Percentiles rank a stretch among this genome's conserved stretches.
phyloP scores from a whole-genome alignment of 1,140 invertebrate species.

The Drosophila arawakana region DNA sequence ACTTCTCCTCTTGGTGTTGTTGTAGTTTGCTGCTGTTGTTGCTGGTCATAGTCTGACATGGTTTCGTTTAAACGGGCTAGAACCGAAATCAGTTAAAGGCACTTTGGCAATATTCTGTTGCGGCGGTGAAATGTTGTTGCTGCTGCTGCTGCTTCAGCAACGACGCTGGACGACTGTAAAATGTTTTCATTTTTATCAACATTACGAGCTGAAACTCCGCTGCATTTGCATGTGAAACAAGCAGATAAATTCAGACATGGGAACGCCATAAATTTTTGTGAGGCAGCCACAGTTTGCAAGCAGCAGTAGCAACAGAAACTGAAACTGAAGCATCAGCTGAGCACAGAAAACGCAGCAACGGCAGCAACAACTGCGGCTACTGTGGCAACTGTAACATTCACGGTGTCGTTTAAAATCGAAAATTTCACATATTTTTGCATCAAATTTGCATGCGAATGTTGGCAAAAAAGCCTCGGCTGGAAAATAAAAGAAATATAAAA shows the following conservation, averaged over 20 bases:
- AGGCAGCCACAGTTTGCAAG: slow-evolving; percentile 24
- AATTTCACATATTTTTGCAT: slow-evolving; percentile 82
- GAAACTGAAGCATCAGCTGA: slow-evolving; percentile 34
- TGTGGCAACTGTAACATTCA: slow-evolving; percentile 10
- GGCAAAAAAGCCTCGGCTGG: not conserved
- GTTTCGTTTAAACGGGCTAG: slow-evolving; percentile 62
- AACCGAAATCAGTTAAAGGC: slow-evolving; percentile 75
- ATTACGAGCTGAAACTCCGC: slow-evolving; percentile 71
- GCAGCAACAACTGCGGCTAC: slow-evolving; percentile 18
- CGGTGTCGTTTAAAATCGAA: slow-evolving; percentile 75
- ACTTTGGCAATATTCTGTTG: not conserved
- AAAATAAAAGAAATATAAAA: not conserved
- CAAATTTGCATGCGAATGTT: slow-evolving; percentile 72
- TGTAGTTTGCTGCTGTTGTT: slow-evolving; percentile 16
- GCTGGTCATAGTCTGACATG: slow-evolving; percentile 56
- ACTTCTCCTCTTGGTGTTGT: not conserved
- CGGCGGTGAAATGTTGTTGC: not conserved
- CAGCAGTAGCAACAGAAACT: slow-evolving; percentile 22
- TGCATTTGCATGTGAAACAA: slow-evolving; percentile 82
- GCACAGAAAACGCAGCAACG: slow-evolving; percentile 30
- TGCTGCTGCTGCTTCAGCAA: not conserved
- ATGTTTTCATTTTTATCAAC: slow-evolving; percentile 80
- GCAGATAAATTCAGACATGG: slow-evolving; percentile 82
- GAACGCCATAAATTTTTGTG: slow-evolving; percentile 76
- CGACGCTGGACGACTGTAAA: slow-evolving; percentile 48